phyloP scores from a whole-genome alignment of 2,888 invertebrate genomes.

The Diabrotica balteata region DNA sequence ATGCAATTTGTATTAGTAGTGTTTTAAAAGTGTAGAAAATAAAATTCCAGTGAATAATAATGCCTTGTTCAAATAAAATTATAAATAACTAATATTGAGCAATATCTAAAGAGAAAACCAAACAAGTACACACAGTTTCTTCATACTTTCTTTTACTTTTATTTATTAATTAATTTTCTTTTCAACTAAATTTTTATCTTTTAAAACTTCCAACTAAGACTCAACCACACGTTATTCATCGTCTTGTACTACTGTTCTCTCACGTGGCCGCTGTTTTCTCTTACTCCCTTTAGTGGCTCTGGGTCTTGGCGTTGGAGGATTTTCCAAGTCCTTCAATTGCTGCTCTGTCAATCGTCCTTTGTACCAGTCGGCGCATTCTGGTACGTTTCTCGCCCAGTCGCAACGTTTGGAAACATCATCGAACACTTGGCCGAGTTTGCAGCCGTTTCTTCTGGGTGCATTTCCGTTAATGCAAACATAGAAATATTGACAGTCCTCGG shows the following conservation, averaged over 20 bases:
- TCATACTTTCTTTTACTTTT: no score
- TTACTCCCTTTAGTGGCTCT: slow-evolving; percentile 64
- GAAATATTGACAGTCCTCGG: slow-evolving; percentile 90
- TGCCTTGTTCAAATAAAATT: no score
- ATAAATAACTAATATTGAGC: no score
- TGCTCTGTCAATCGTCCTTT: slow-evolving; percentile 83
- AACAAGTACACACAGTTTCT: no score
- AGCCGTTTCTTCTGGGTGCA: slow-evolving; percentile 83
- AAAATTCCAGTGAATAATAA: no score
- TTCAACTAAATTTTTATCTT: no score
- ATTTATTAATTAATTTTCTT: no score
- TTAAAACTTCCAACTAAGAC: not conserved
- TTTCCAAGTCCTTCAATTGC: slow-evolving; percentile 79
- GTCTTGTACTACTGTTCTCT: slow-evolving; percentile 5
- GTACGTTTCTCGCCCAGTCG: slow-evolving; percentile 86
- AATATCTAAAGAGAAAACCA: no score
- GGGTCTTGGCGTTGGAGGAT: slow-evolving; percentile 74
- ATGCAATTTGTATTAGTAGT: no score
- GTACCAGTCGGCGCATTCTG: slow-evolving; percentile 92
- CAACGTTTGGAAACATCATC: slow-evolving; percentile 81
- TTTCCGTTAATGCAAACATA: slow-evolving; percentile 91
- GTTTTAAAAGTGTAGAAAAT: no score
- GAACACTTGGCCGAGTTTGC: slow-evolving; percentile 88
- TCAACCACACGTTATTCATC: slow-evolving; percentile 18
- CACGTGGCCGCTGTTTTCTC: slow-evolving; percentile 57